A percentile compares a stretch with the other conserved stretches of the same genome.
phyloP scores from a whole-genome alignment of 2,113 vertebrate genomes.

The Regulus satrapa region DNA sequence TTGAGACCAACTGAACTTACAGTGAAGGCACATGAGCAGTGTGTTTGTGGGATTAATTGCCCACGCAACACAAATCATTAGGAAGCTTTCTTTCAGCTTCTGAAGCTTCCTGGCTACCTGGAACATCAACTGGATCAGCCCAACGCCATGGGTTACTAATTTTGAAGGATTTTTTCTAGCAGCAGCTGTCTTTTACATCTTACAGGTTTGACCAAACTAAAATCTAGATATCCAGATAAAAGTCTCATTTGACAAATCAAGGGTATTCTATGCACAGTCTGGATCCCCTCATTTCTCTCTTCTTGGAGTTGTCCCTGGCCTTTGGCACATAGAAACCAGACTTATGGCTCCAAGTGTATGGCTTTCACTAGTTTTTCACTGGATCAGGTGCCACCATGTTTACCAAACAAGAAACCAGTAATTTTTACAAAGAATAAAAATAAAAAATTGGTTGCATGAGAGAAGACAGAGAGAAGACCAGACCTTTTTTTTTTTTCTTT shows the following conservation, averaged over 20 bases:
- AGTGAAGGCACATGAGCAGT: background rate
- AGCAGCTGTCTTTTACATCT: background rate
- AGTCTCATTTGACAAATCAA: background rate
- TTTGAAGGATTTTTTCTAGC: background rate
- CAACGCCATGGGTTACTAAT: background rate
- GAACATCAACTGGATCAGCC: background rate
- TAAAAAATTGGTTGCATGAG: background rate
- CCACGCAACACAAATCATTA: background rate
- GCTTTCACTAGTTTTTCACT: background rate
- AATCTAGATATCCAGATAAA: background rate
- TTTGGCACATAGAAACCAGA: background rate
- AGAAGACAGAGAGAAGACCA: background rate
- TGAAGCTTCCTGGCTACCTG: background rate
- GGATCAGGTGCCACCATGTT: background rate
- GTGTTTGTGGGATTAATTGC: background rate
- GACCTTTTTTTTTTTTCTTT: background rate
- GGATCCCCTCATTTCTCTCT: background rate
- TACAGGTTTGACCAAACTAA: background rate
- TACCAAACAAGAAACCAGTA: background rate
- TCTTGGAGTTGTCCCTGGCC: background rate
- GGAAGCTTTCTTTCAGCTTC: background rate
- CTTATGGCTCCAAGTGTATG: background rate
- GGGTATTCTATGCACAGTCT: background rate
- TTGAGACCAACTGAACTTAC: background rate
- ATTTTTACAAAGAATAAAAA: background rate